Evolutionary conservation across 2,797 vertebrate species (phyloP).

Genomic region (Novumbra hubbsi): DNA sequence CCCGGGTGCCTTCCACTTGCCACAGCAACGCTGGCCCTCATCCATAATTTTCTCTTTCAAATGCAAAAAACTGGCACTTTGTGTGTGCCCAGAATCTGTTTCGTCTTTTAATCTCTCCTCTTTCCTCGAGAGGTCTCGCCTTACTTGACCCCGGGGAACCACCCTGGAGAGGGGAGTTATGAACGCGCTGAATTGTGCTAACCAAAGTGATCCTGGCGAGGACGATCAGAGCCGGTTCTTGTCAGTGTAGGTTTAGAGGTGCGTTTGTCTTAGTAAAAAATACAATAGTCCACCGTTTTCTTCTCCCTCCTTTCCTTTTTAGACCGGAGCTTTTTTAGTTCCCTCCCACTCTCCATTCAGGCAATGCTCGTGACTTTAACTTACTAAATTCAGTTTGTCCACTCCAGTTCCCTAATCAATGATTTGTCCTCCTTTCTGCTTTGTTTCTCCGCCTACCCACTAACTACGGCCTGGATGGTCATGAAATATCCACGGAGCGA

Average conservation of each 20-base stretch:
- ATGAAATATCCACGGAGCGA: no score
- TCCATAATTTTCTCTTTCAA: neutral
- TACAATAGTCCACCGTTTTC: neutral
- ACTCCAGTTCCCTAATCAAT: no score
- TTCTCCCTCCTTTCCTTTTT: neutral
- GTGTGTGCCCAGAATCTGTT: neutral
- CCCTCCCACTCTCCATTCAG: no score
- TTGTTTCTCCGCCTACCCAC: no score
- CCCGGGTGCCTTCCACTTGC: conserved; percentile 36
- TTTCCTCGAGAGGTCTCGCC: neutral
- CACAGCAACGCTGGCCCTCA: neutral
- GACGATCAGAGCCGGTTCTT: conserved; percentile 1
- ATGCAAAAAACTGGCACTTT: conserved; percentile 2
- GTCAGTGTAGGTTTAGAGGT: neutral
- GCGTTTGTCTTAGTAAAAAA: neutral
- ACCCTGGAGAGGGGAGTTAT: neutral
- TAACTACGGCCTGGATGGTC: no score
- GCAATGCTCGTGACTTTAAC: no score
- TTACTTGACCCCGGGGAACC: neutral
- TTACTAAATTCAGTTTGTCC: no score
- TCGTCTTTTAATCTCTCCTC: neutral
- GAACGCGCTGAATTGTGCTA: neutral
- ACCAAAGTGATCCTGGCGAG: neutral
- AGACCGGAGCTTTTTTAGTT: neutral
- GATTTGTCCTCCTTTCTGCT: no score